Evolutionary conservation across 2,113 vertebrate species (phyloP).

Genomic region (Megaleporinus macrocephalus): DNA sequence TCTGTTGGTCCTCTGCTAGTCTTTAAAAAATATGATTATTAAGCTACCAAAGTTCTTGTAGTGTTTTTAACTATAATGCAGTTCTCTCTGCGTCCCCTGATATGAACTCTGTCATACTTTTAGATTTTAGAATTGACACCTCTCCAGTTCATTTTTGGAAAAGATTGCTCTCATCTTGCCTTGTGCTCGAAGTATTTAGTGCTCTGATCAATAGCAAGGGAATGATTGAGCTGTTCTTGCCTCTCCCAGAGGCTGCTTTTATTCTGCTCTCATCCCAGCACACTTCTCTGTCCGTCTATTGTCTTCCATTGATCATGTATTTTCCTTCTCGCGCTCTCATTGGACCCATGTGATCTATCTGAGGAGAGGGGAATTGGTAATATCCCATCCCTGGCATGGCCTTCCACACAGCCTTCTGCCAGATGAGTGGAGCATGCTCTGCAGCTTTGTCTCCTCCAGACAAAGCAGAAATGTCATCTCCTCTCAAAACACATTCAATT

Average conservation of each 20-base stretch:
- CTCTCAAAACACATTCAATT: conserved; percentile 12
- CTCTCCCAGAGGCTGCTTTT: conserved; percentile 20
- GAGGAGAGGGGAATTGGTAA: conserved; percentile 57
- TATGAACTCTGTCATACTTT: neutral
- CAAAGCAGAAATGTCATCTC: conserved; percentile 15
- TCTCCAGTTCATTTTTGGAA: too few species aligned
- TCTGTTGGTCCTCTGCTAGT: neutral
- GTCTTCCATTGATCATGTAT: conserved; percentile 63
- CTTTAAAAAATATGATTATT: neutral
- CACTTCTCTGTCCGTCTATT: conserved; percentile 46
- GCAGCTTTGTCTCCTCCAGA: conserved; percentile 30
- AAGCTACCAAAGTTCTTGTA: neutral
- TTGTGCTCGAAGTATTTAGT: neutral
- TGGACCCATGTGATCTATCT: conserved; percentile 49
- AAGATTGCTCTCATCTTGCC: neutral
- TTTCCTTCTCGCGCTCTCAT: conserved; percentile 29
- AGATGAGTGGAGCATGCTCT: conserved; percentile 31
- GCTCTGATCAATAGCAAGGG: conserved; percentile 2
- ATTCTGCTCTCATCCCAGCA: conserved; percentile 29
- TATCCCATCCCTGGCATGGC: conserved; percentile 62
- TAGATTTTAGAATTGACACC: too few species aligned
- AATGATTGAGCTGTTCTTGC: neutral
- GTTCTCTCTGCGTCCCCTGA: neutral
- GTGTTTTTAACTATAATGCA: neutral
- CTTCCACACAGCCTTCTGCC: conserved; percentile 48